Percentiles rank a stretch among this genome's conserved stretches.
phyloP scores from a whole-genome alignment of 37 sponge, comb jelly and placozoan species.

The Axinella damicornis region DNA sequence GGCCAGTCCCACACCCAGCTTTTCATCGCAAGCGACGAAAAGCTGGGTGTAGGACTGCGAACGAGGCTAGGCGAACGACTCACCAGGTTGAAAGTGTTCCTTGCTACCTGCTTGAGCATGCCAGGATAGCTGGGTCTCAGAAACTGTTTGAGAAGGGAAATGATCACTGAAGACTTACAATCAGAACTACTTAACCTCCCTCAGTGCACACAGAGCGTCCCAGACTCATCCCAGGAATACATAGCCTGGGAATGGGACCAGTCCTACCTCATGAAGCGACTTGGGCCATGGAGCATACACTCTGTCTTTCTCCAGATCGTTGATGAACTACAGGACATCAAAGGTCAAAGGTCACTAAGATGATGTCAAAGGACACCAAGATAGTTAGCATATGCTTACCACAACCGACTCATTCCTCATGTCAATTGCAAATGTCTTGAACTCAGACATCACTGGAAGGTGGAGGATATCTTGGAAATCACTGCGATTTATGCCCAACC shows the following conservation, averaged over 20 bases:
- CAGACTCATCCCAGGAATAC: too few relatives aligned
- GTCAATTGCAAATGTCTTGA: constrained; percentile 63
- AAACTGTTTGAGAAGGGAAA: constrained; percentile 31
- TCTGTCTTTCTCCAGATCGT: constrained; percentile 88
- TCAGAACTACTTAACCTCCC: too few relatives aligned
- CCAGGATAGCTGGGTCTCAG: constrained; percentile 88
- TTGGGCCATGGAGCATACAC: constrained; percentile 81
- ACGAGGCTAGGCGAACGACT: too few relatives aligned
- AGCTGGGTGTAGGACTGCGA: too few relatives aligned
- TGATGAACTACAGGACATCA: constrained; percentile 67
- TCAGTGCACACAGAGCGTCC: too few relatives aligned
- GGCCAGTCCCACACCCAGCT: too few relatives aligned
- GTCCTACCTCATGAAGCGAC: constrained; percentile 70
- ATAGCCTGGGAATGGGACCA: not conserved
- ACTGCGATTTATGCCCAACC: constrained; percentile 9
- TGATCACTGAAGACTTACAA: too few relatives aligned
- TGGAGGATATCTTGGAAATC: constrained; percentile 21
- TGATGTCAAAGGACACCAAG: too few relatives aligned
- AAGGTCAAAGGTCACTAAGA: too few relatives aligned
- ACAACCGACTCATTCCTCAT: constrained; percentile 78
- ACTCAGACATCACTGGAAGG: constrained; percentile 38
- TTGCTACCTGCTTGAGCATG: constrained; percentile 84
- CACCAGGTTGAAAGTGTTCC: constrained; percentile 88
- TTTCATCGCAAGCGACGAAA: too few relatives aligned
- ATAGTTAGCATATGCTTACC: constrained; percentile 33